phyloP scores from a whole-genome alignment of 2,113 vertebrate genomes.

The Nesogale talazaci region DNA sequence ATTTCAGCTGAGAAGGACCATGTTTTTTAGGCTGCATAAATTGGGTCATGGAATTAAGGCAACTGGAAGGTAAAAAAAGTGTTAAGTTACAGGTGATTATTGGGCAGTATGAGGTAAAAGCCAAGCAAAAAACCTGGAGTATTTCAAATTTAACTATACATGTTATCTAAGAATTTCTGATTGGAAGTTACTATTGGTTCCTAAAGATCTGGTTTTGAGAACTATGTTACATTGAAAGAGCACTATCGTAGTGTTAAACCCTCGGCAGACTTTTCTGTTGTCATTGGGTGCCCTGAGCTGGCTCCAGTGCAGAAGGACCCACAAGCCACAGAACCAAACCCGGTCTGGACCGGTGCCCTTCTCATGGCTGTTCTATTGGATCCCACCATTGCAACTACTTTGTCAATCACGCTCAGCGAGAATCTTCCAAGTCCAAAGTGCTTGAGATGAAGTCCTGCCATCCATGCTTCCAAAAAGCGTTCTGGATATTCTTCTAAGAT shows the following conservation, averaged over 20 bases:
- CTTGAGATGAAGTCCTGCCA: too few relatives aligned
- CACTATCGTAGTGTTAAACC: not conserved
- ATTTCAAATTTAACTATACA: conserved; percentile 28
- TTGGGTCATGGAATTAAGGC: not conserved
- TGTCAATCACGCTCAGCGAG: too few relatives aligned
- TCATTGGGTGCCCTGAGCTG: too few relatives aligned
- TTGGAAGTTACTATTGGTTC: conserved; percentile 13
- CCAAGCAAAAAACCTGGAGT: not conserved
- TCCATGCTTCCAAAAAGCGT: too few relatives aligned
- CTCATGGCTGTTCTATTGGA: too few relatives aligned
- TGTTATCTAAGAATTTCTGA: conserved; percentile 5
- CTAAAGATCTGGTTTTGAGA: conserved; percentile 16
- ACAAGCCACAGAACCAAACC: too few relatives aligned
- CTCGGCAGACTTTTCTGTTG: not conserved
- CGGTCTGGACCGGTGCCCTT: too few relatives aligned
- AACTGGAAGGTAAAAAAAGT: conserved; percentile 15
- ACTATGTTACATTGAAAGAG: conserved; percentile 18
- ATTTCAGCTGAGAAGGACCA: not conserved
- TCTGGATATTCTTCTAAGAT: too few relatives aligned
- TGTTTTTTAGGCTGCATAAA: not conserved
- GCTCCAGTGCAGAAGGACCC: too few relatives aligned
- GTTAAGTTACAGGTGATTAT: not conserved
- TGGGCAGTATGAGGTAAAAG: conserved; percentile 8
- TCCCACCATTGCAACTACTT: too few relatives aligned
- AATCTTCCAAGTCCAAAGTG: too few relatives aligned